Conservation (phyloP, 2,113 vertebrate genomes). For the Equus quagga region DNA sequence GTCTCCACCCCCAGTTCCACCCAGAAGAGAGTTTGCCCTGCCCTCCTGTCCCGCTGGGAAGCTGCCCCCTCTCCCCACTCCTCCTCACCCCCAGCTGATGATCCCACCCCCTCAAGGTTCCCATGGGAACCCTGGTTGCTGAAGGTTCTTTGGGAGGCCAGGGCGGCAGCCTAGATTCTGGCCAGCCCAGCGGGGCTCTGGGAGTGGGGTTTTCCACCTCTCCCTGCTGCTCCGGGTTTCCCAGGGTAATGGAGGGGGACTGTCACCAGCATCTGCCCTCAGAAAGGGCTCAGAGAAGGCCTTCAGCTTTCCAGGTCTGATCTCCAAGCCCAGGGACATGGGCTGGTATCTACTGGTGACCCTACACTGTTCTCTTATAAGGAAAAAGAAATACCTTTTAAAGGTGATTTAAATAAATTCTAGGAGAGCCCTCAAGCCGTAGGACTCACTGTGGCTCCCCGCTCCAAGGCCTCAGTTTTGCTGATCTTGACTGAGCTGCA, state of each 20-base stretch:
- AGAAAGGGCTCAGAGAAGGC: not conserved
- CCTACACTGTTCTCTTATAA: not conserved
- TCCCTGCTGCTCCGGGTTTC: not conserved
- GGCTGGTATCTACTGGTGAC: not conserved
- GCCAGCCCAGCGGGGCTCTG: not conserved
- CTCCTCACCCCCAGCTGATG: not conserved
- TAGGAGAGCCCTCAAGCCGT: not conserved
- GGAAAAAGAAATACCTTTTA: not conserved
- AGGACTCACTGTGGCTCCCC: not conserved
- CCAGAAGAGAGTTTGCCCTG: not conserved
- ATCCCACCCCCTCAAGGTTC: not conserved
- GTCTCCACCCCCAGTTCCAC: not conserved
- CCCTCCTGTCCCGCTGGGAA: not conserved
- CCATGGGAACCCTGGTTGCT: fast-evolving
- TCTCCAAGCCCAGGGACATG: not conserved
- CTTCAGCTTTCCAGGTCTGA: not conserved
- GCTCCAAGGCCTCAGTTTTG: not conserved
- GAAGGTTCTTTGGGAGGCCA: not conserved
- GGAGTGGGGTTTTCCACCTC: too few species aligned
- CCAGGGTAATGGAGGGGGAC: fast-evolving
- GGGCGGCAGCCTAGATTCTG: not conserved
- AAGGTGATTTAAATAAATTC: not conserved
- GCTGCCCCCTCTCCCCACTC: not conserved
- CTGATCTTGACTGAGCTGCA: not conserved
- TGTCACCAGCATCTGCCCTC: not conserved